Evolutionary conservation across 1,140 invertebrate species (phyloP).

Genomic region (Teleopsis dalmanni): DNA sequence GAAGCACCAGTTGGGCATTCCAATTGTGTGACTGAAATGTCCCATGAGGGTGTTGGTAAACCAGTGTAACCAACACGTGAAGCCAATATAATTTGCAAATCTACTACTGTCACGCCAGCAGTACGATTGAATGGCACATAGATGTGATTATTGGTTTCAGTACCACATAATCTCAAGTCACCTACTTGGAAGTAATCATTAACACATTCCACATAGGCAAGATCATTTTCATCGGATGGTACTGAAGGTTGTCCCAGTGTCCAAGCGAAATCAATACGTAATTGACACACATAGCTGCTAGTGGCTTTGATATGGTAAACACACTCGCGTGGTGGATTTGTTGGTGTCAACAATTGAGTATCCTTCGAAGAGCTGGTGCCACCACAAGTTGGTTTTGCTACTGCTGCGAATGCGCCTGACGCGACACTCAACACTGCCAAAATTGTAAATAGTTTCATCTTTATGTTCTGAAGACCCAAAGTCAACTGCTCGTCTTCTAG

Average conservation of each 20-base stretch:
- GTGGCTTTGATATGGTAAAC: constrained; percentile 25
- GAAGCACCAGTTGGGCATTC: constrained; percentile 21
- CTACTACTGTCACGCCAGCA: constrained; percentile 18
- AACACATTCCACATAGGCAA: constrained; percentile 24
- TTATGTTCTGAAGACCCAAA: too few species aligned
- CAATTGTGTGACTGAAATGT: constrained; percentile 26
- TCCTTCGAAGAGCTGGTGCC: constrained; percentile 25
- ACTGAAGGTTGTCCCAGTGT: constrained; percentile 22
- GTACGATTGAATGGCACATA: constrained; percentile 36
- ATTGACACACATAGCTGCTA: constrained; percentile 33
- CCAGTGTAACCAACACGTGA: constrained; percentile 17
- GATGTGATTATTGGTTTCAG: constrained; percentile 31
- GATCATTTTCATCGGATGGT: neutral
- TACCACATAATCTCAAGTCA: constrained; percentile 25
- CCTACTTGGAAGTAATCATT: constrained; percentile 27
- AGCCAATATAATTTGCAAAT: constrained; percentile 20
- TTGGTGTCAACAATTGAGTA: constrained; percentile 26
- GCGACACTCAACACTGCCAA: too few species aligned
- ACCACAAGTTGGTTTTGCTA: constrained; percentile 27
- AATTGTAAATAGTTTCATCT: too few species aligned
- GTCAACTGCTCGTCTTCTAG: too few species aligned
- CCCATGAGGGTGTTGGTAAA: constrained; percentile 19
- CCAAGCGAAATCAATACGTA: constrained; percentile 32
- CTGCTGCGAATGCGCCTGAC: constrained; percentile 15
- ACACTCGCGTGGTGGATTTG: constrained; percentile 25